These are phyloP conservation scores for Caenorhabditis doughertyi DNA, from an alignment of 2,888 invertebrate species.

Conservation along the genomic window DNA sequence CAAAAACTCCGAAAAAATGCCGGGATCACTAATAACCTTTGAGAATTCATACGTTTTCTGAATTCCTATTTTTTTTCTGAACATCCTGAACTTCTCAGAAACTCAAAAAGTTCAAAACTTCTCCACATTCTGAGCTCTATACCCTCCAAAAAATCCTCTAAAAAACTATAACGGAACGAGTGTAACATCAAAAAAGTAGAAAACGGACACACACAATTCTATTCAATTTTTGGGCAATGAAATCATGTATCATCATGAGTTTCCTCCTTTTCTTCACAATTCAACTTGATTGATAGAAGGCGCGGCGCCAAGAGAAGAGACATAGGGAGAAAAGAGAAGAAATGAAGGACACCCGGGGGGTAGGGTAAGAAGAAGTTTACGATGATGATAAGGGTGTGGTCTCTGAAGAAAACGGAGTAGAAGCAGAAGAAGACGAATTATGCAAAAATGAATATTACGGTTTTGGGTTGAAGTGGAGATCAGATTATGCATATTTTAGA, in stretches of 20 bases:
- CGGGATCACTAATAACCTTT: no score
- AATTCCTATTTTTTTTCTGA: neutral
- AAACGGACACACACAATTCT: no score
- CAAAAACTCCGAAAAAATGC: no score
- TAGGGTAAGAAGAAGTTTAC: neutral
- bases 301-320: conserved; percentile 41
- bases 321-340: conserved; percentile 14
- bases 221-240: no score
- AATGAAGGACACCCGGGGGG: conserved; percentile 12
- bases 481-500: neutral
- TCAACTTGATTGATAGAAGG: conserved; percentile 64
- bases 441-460: conserved; percentile 2
- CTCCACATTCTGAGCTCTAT: no score
- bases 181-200: no score
- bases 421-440: no score
- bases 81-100: neutral
- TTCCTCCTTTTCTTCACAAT: conserved; percentile 10
- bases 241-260: conserved; percentile 29
- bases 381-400: conserved; percentile 31
- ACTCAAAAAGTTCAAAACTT: no score
- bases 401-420: no score
- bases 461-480: neutral
- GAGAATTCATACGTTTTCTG: no score
- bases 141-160: neutral
- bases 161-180: neutral